Conservation (phyloP, 2,113 vertebrate genomes). For the Delphinapterus leucas region DNA sequence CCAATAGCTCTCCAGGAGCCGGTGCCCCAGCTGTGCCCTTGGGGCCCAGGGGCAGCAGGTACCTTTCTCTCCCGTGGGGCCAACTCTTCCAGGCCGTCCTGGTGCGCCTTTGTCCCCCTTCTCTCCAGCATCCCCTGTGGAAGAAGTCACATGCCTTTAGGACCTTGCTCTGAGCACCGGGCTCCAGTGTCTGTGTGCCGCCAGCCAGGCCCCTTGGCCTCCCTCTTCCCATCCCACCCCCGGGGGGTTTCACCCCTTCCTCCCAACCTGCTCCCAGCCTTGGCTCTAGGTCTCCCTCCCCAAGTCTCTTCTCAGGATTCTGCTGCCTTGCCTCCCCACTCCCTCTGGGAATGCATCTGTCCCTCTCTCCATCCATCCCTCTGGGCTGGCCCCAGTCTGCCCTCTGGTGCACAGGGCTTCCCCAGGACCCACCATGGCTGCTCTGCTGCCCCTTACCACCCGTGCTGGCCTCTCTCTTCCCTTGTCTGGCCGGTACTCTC, state of each 20-base stretch:
- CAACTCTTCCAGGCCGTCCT: conserved; percentile 94
- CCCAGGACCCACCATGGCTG: background rate
- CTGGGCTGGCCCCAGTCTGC: background rate
- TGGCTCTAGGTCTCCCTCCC: background rate
- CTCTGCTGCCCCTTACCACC: background rate
- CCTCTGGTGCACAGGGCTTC: background rate
- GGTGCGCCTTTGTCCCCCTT: conserved; percentile 94
- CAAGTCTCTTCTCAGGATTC: fast-evolving
- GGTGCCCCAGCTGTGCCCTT: fast-evolving
- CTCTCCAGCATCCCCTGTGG: conserved; percentile 91
- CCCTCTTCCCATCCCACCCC: fast-evolving
- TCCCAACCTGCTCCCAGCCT: background rate
- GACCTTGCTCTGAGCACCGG: background rate
- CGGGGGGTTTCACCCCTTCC: fast-evolving
- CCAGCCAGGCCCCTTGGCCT: fast-evolving
- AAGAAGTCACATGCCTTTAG: conserved; percentile 49
- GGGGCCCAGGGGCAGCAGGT: background rate
- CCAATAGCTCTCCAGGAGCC: background rate
- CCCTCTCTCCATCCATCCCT: fast-evolving
- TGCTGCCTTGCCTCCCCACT: background rate
- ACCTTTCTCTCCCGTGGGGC: conserved; percentile 94
- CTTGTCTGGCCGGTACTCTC: background rate
- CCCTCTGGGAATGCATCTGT: fast-evolving
- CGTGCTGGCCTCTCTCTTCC: background rate
- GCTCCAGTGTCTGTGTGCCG: fast-evolving